These are phyloP conservation scores for Heteromurus nitidus DNA, from an alignment of 2,888 invertebrate genomes.

Conservation along the genomic window DNA sequence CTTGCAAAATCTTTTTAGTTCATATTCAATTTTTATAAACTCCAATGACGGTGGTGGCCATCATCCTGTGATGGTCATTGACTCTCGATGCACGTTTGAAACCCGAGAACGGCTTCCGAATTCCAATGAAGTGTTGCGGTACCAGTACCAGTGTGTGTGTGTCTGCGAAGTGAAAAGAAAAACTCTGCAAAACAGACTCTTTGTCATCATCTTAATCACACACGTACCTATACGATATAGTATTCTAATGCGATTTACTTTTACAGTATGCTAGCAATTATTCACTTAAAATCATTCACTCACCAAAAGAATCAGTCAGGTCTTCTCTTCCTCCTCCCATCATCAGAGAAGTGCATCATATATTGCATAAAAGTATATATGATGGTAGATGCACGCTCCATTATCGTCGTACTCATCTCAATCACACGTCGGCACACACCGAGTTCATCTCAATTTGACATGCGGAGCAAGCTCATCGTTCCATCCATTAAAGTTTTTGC, in stretches of 20 bases:
- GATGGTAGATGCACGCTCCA: slow-evolving; percentile 6
- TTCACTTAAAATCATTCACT: slow-evolving; percentile 50
- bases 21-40: too few relatives aligned
- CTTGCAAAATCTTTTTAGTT: too few relatives aligned
- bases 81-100: slow-evolving; percentile 22
- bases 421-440: slow-evolving; percentile 17
- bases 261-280: slow-evolving; percentile 38
- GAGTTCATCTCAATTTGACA: slow-evolving; percentile 47
- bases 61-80: slow-evolving; percentile 46
- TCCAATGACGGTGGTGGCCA: too few relatives aligned
- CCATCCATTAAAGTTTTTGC: slow-evolving; percentile 4
- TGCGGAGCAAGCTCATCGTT: slow-evolving; percentile 28
- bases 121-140: slow-evolving; percentile 48
- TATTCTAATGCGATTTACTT: slow-evolving; percentile 20
- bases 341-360: background rate
- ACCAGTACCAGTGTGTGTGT: background rate
- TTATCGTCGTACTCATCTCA: slow-evolving; percentile 44
- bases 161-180: background rate
- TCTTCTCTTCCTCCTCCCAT: slow-evolving; percentile 35
- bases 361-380: background rate
- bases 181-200: slow-evolving; percentile 17
- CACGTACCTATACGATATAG: slow-evolving; percentile 1
- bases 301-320: too few relatives aligned
- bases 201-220: slow-evolving; percentile 49
- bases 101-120: slow-evolving; percentile 48